A percentile compares a stretch with the other conserved stretches of the same genome.
These are phyloP conservation scores for Apostichopus californicus DNA, from an alignment of 35 echinoderm and acorn worm species.

Conservation along the genomic window DNA sequence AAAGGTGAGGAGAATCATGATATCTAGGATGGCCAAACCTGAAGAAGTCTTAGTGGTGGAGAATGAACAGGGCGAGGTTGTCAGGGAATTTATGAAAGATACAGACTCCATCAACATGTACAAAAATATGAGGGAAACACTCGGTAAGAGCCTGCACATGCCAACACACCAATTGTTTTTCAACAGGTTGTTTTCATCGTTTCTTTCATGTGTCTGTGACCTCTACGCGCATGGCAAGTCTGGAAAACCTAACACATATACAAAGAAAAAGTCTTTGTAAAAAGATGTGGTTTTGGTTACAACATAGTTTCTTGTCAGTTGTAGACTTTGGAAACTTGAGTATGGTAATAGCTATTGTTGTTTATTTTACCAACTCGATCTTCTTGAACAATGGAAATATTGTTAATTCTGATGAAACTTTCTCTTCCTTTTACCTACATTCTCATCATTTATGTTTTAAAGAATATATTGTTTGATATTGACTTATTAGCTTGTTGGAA, in stretches of 20 bases:
- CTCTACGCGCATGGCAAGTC: not conserved
- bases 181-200: not conserved
- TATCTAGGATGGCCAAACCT: conserved; percentile 98
- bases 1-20: conserved; percentile 95
- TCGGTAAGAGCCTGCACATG: conserved; percentile 62
- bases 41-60: conserved; percentile 98
- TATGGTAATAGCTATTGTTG: too few species aligned
- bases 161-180: not conserved
- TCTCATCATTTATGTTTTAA: not conserved
- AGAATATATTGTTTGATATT: not conserved
- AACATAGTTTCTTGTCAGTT: too few species aligned
- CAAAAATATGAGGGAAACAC: conserved; percentile 99
- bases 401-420: too few species aligned
- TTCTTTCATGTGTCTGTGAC: not conserved
- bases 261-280: too few species aligned
- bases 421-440: not conserved
- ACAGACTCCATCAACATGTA: conserved; percentile 99
- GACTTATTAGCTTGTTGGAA: not conserved
- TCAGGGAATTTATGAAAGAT: conserved; percentile 99
- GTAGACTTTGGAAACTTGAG: too few species aligned
- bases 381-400: too few species aligned
- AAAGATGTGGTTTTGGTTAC: too few species aligned
- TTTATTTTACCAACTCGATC: too few species aligned
- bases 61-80: conserved; percentile 98
- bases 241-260: too few species aligned